Evolutionary conservation across 2,797 vertebrate species (phyloP), one percentile per base, ranked within the genome.

Genomic region (Arrhamphus sclerolepis): DNA sequence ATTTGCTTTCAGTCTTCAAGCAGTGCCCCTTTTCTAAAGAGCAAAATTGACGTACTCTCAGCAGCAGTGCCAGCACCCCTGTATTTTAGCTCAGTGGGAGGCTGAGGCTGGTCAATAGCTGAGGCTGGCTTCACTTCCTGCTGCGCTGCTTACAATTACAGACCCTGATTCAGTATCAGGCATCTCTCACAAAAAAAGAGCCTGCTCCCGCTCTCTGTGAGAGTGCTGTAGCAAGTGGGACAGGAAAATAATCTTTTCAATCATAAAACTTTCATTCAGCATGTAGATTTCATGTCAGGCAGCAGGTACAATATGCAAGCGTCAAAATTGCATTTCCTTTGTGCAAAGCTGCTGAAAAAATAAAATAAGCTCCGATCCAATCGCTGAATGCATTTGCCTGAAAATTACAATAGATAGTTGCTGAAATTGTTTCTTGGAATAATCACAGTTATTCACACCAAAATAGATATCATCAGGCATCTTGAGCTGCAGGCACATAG

Each of bases 21-120:
- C 80, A 56, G 77, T 67, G 83, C 69, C 82, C 77, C 80, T 77
- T 91, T 88, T 89, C 80, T 84, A 89, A 91, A 90, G 88, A 89
- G 88, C 87, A 89, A 80, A 87, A 91, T 90, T 88, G 87, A 89
- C 87, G 77, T 80, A 84, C 86, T 88, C 87, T 82, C 88, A 82
- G 87, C 75, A 5, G 86, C 77, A 41, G 66, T 77, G 78, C 84
- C 85, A 80, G 77, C 84, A 82, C 80, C 80, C 75, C 79, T 64
- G 78, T 85, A 77, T 87, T 85, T 82, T 77, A 78, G 82, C 82
- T 66, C 83, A 69, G 84, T 78, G 70, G 83, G 85, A 76, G 74
- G 74, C 77, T 50, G 57, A 49, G 29, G 65, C 58, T 54, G 41
- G 72, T 90, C 89, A 78, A 90, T 90, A 88, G 66, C 78, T 13